Percentiles rank a stretch among this genome's conserved stretches.
Evolutionary conservation across 2,888 invertebrate genomes (phyloP).

Genomic region (Erebia epiphron): DNA sequence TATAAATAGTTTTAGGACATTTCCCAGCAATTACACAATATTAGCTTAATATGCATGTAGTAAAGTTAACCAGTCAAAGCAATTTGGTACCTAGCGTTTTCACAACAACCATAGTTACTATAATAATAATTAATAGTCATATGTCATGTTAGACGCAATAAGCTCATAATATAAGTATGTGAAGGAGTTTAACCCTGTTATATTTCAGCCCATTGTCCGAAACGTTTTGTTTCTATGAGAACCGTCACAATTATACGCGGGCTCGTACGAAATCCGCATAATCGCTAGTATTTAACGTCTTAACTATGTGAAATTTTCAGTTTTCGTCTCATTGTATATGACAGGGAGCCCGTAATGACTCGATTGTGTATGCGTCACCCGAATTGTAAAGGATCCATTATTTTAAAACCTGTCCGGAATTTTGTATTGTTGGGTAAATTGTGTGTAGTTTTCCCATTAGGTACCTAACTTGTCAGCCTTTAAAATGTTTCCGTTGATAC

Average conservation of each 20-base stretch:
- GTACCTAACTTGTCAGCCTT: slow-evolving; percentile 1
- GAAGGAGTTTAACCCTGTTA: slow-evolving; percentile 77
- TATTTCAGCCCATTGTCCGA: slow-evolving; percentile 81
- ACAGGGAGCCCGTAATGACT: slow-evolving; percentile 57
- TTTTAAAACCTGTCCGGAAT: slow-evolving; percentile 19
- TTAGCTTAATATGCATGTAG: slow-evolving; percentile 26
- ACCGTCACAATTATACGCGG: slow-evolving; percentile 76
- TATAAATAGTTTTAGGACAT: slow-evolving; percentile 20
- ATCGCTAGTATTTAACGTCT: slow-evolving; percentile 77
- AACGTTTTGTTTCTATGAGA: slow-evolving; percentile 78
- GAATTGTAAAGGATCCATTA: slow-evolving; percentile 35
- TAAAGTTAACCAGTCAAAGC: slow-evolving; percentile 26
- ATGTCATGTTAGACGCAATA: slow-evolving; percentile 74
- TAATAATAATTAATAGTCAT: slow-evolving; percentile 70
- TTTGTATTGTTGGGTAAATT: slow-evolving; percentile 23
- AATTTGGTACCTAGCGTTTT: slow-evolving; percentile 35
- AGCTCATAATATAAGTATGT: slow-evolving; percentile 72
- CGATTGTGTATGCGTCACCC: slow-evolving; percentile 50
- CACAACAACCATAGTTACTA: slow-evolving; percentile 40
- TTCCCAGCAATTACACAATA: slow-evolving; percentile 46
- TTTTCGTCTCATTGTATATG: slow-evolving; percentile 74
- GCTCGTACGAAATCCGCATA: slow-evolving; percentile 75
- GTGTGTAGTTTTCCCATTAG: slow-evolving; percentile 16
- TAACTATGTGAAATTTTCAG: slow-evolving; percentile 79
- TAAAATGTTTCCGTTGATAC: neutral